phyloP scores from a whole-genome alignment of 92 coral and sea anemone genomes.

The Montipora capitata region DNA sequence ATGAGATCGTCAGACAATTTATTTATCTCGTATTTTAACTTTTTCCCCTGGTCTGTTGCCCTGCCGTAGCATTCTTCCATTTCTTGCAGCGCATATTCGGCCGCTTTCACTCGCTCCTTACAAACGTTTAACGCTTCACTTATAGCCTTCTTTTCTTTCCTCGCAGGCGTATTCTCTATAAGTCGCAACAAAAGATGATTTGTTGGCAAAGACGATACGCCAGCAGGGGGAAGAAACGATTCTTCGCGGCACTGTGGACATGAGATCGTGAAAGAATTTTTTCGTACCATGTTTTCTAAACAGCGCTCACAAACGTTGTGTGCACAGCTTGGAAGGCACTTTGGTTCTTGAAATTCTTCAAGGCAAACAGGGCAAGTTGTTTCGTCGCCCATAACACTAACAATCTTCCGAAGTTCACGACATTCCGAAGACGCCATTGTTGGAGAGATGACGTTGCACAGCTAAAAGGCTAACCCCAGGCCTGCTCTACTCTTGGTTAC shows the following conservation, averaged over 20 bases:
- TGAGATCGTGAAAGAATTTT: constrained; percentile 43
- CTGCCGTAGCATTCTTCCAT: constrained; percentile 34
- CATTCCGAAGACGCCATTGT: constrained; percentile 46
- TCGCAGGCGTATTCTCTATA: constrained; percentile 78
- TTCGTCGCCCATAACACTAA: constrained; percentile 59
- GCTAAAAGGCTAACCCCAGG: background rate
- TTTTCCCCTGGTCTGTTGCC: constrained; percentile 28
- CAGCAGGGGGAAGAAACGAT: constrained; percentile 61
- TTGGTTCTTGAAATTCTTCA: constrained; percentile 80
- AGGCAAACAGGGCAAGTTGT: constrained; percentile 75
- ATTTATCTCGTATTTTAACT: constrained; percentile 25
- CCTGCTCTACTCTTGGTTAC: background rate
- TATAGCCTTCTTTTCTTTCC: constrained; percentile 72
- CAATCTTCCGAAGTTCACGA: constrained; percentile 32
- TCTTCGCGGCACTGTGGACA: constrained; percentile 78
- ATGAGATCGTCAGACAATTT: constrained; percentile 45
- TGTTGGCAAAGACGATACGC: constrained; percentile 77
- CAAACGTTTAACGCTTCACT: constrained; percentile 54
- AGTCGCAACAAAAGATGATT: constrained; percentile 70
- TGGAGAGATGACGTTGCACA: constrained; percentile 16
- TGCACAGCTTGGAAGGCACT: constrained; percentile 79
- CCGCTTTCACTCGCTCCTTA: constrained; percentile 38
- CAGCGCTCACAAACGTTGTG: constrained; percentile 81
- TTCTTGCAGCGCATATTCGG: constrained; percentile 36
- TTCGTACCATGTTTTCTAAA: constrained; percentile 68